Base-by-base conservation (phyloP, 2,888 invertebrate genomes). In the Leptopilina myrica region DNA sequence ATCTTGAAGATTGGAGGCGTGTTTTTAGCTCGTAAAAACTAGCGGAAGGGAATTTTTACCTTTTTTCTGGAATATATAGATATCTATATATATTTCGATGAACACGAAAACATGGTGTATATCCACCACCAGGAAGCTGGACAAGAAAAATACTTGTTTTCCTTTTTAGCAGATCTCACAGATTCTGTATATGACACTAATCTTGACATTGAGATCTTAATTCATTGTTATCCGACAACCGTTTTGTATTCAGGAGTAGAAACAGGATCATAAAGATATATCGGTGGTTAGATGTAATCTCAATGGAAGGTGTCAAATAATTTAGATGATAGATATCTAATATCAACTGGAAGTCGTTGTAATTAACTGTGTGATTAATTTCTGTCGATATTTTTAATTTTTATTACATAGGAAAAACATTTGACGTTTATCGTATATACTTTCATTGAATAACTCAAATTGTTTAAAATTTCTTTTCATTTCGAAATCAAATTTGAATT, bases 181-280 rank as follows among this genome's bases (percentile, higher is more conserved):
- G 26, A 53, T 56, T 9, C 56, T 26, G 6, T 49, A 49, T 49
- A 49, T 33, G 73, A 73, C 53, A 56, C 33, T 26, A 53, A 73
- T 73, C 49, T 49, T 14, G 49, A 12, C 56, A 53, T 73, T 11
- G 56, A 73, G 73, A 73, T 73, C 73, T 53, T 53, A 33, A n/a
- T 56, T 33, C 53, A 53, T 73, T 73, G 46, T 69, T 73, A n/a
- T 56, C 73, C n/a, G 56, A 49, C 56, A 73, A 43, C 26, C 73
- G 53, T 73, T 73, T 73, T 73, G 73, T 73, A 73, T 73, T 73
- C 73, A 53, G 73, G 53, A 73, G 73, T 73, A 56, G n/a, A 73
- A 56, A 56, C 73, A 73, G 56, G 56, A 67, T 73, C 56, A 56
- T 73, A 73, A 73, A 73, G 26, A 73, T 40, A 53, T 26, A 53